Percentiles rank a stretch among this genome's conserved stretches.
These are phyloP conservation scores for Hyposmocoma kahamanoa DNA, from an alignment of 1,140 invertebrate species.

Conservation along the genomic window DNA sequence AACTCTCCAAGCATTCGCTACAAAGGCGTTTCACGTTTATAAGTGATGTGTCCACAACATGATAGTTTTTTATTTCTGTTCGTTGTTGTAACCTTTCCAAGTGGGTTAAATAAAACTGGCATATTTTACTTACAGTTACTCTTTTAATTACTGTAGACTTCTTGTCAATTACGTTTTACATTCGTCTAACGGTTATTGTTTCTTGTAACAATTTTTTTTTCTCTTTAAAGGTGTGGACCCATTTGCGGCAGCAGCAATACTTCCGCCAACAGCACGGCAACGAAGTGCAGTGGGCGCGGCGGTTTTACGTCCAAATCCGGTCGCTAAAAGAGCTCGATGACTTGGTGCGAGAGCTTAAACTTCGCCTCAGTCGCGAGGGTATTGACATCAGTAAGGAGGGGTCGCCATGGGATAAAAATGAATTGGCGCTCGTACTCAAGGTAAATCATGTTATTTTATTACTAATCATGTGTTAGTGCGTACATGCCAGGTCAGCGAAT, in stretches of 20 bases:
- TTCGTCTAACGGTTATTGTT: no score
- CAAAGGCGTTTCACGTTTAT: no score
- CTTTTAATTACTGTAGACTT: no score
- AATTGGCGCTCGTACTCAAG: constrained; percentile 78
- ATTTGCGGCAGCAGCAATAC: constrained; percentile 40
- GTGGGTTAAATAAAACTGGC: no score
- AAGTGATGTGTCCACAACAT: no score
- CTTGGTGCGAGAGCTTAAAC: constrained; percentile 81
- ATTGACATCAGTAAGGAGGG: constrained; percentile 46
- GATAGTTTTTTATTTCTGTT: no score
- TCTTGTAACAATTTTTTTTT: not conserved
- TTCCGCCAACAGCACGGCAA: constrained; percentile 38
- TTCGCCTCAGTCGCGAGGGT: constrained; percentile 74
- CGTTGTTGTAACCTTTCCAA: no score
- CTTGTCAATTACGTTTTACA: no score
- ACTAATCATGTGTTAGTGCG: no score
- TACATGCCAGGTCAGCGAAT: no score
- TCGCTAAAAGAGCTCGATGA: constrained; percentile 82
- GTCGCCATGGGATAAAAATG: constrained; percentile 58
- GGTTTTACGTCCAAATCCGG: constrained; percentile 83
- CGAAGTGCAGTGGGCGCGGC: constrained; percentile 82
- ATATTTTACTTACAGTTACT: no score
- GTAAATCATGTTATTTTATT: constrained; percentile 36
- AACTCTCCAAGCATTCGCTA: no score
- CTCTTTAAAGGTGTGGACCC: constrained; percentile 52